A percentile compares a stretch with the other conserved stretches of the same genome.
phyloP scores from a whole-genome alignment of 53 echinoderm and acorn worm genomes.

The Mesocentrotus franciscanus region DNA sequence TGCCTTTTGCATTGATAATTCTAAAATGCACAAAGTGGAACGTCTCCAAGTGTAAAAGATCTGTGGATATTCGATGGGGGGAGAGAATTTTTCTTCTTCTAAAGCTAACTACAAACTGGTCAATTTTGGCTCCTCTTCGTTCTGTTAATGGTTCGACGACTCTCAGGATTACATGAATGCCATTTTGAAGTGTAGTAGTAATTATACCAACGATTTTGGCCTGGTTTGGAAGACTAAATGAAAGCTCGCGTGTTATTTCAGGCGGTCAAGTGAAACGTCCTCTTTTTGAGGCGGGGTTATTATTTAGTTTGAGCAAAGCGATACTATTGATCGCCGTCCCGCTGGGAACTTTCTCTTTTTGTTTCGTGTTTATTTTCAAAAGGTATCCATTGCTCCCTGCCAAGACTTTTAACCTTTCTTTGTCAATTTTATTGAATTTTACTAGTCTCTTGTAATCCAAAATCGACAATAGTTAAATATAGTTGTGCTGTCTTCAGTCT shows the following conservation, averaged over 20 bases:
- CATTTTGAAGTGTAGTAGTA: too few relatives aligned
- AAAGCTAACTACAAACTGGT: too few relatives aligned
- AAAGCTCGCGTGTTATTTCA: not conserved
- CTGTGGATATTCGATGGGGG: too few relatives aligned
- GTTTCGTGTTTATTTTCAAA: constrained; percentile 44
- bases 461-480: not conserved
- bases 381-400: constrained; percentile 52
- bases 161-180: too few relatives aligned
- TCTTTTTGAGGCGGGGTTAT: not conserved
- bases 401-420: not conserved
- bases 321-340: constrained; percentile 55
- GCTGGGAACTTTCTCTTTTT: constrained; percentile 25
- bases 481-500: not conserved
- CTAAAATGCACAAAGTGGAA: too few relatives aligned
- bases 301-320: constrained; percentile 17
- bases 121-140: too few relatives aligned
- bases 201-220: not conserved
- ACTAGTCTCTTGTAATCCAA: not conserved
- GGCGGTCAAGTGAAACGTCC: constrained; percentile 55
- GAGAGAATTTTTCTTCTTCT: too few relatives aligned
- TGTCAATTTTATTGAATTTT: constrained; percentile 17
- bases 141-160: too few relatives aligned
- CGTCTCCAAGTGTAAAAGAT: too few relatives aligned
- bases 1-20: too few relatives aligned
- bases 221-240: constrained; percentile 24